phyloP scores from a whole-genome alignment of 2,888 invertebrate species.

The Graphium colonna region DNA sequence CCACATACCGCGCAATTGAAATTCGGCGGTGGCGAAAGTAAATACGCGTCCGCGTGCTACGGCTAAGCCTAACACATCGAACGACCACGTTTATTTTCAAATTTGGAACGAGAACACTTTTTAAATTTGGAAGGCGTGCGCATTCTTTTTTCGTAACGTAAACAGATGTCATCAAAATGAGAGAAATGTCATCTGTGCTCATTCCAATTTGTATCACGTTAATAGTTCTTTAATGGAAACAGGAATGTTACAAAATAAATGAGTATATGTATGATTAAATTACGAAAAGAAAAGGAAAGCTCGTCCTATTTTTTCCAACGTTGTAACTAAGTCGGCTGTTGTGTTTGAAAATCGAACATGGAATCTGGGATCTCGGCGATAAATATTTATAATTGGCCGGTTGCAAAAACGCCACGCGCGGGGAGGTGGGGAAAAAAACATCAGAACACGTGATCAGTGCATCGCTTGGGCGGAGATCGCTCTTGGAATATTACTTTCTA shows the following conservation, averaged over 20 bases:
- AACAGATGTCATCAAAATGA: no score
- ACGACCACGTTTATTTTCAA: not conserved
- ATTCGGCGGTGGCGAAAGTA: constrained; percentile 75
- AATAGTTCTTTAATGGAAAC: no score
- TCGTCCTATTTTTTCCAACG: no score
- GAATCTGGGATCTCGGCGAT: constrained; percentile 24
- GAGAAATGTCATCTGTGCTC: not conserved
- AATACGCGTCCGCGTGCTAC: constrained; percentile 33
- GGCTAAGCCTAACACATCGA: not conserved
- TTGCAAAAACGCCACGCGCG: constrained; percentile 43
- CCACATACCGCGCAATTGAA: constrained; percentile 65
- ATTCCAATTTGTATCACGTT: no score
- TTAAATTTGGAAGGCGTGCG: not conserved
- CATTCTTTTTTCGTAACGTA: not conserved
- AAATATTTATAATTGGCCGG: constrained; percentile 17
- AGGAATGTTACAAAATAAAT: no score
- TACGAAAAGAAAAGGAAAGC: no score
- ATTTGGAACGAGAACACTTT: not conserved
- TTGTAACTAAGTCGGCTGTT: no score
- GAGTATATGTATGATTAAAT: no score
- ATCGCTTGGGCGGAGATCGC: constrained; percentile 61
- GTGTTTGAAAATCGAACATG: no score
- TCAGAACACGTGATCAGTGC: constrained; percentile 65
- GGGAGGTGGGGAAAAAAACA: constrained; percentile 52
- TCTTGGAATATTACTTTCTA: constrained; percentile 76